Conservation (phyloP, 2,797 vertebrate genomes). For the Rachycentron canadum region DNA sequence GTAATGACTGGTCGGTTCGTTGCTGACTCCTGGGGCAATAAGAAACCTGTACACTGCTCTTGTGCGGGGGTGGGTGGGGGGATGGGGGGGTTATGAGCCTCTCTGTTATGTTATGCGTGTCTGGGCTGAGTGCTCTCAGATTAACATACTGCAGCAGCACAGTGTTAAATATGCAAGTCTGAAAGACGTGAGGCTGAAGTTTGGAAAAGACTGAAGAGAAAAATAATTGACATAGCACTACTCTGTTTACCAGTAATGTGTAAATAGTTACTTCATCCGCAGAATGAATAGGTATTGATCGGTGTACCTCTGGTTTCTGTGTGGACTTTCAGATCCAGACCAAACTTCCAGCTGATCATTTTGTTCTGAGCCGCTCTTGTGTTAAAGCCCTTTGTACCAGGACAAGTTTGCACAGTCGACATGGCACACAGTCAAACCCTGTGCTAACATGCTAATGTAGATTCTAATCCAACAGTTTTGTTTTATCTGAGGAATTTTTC, state of each 20-base stretch:
- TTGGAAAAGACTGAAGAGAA: not conserved
- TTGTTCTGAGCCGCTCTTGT: constrained; percentile 7
- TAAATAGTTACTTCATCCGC: not conserved
- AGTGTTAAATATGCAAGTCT: not conserved
- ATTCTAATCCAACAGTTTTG: constrained; percentile 5
- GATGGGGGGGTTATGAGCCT: not conserved
- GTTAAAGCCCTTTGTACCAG: constrained; percentile 28
- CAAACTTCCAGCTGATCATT: not conserved
- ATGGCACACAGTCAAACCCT: constrained; percentile 4
- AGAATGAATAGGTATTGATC: constrained; percentile 16
- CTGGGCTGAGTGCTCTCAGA: not conserved
- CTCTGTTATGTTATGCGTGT: not conserved
- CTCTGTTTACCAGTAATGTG: not conserved
- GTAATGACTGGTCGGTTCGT: not conserved
- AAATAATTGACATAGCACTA: not conserved
- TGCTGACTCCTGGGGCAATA: not conserved
- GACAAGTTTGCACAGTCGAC: constrained; percentile 21
- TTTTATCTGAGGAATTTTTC: not conserved
- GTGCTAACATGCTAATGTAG: constrained; percentile 9
- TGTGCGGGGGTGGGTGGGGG: too few relatives aligned
- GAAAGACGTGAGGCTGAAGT: not conserved
- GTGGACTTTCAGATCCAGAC: constrained; percentile 1
- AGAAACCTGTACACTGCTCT: too few relatives aligned
- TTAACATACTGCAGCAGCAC: not conserved
- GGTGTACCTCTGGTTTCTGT: not conserved